These are phyloP conservation scores for Conopomorpha cramerella DNA, from an alignment of 1,140 invertebrate species.

Conservation along the genomic window DNA sequence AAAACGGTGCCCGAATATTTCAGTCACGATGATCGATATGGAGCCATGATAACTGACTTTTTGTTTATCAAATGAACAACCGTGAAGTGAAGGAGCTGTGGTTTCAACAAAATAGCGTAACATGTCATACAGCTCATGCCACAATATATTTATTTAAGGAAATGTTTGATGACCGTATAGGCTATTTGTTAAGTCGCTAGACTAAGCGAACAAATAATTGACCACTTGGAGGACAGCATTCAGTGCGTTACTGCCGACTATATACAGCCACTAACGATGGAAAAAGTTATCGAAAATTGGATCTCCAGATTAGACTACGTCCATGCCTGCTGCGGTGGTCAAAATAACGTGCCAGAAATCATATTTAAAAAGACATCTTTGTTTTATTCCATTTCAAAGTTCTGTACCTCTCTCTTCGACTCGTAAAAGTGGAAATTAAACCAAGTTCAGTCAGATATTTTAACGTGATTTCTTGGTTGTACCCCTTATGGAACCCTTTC, in stretches of 20 bases:
- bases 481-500: too few species aligned
- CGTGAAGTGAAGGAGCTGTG: conserved; percentile 13
- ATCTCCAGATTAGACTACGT: conserved; percentile 15
- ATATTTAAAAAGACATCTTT: conserved; percentile 12
- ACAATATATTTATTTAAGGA: conserved; percentile 11
- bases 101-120: conserved; percentile 19
- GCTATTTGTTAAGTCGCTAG: not conserved
- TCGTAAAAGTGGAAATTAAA: too few species aligned
- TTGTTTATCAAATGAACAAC: conserved; percentile 11
- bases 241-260: conserved; percentile 12
- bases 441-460: too few species aligned
- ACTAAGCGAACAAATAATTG: conserved; percentile 4
- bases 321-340: conserved; percentile 12
- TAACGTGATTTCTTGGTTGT: too few species aligned
- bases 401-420: not conserved
- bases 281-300: conserved; percentile 7
- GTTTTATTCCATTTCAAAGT: conserved; percentile 10
- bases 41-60: conserved; percentile 19
- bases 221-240: conserved; percentile 15
- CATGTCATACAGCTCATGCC: conserved; percentile 13
- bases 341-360: conserved; percentile 15
- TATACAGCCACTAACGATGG: conserved; percentile 9
- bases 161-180: conserved; percentile 3
- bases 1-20: conserved; percentile 15
- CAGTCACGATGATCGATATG: conserved; percentile 23